phyloP scores from a whole-genome alignment of 2,888 invertebrate genomes.

The Drosophila macrospina region DNA sequence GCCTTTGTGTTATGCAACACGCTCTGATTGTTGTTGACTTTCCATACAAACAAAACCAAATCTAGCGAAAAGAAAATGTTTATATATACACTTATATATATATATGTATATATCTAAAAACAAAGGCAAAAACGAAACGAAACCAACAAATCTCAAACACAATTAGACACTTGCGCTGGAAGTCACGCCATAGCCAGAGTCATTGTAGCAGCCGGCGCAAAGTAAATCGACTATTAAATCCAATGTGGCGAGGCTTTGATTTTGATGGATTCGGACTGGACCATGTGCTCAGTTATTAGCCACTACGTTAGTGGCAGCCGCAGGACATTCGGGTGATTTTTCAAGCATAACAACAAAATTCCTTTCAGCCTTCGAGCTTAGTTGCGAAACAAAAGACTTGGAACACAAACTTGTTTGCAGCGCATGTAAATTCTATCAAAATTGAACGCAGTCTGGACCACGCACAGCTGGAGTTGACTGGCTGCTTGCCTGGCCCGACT shows the following conservation, averaged over 20 bases:
- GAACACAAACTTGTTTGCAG: slow-evolving; percentile 58
- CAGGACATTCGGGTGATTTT: slow-evolving; percentile 70
- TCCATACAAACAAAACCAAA: slow-evolving; percentile 40
- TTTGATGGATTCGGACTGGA: slow-evolving; percentile 67
- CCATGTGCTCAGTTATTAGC: slow-evolving; percentile 55
- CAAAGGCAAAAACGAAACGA: slow-evolving; percentile 23
- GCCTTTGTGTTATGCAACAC: slow-evolving; percentile 78
- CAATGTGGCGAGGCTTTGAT: slow-evolving; percentile 45
- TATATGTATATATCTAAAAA: neutral
- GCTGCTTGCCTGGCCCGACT: slow-evolving; percentile 10
- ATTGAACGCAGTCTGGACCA: slow-evolving; percentile 35
- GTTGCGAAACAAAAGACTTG: slow-evolving; percentile 63
- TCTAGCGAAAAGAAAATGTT: slow-evolving; percentile 10
- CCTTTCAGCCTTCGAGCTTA: slow-evolving; percentile 38
- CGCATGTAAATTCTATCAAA: slow-evolving; percentile 67
- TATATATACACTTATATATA: neutral
- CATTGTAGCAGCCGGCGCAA: neutral
- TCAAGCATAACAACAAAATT: slow-evolving; percentile 51
- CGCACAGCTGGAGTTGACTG: slow-evolving; percentile 67
- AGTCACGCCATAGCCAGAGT: slow-evolving; percentile 62
- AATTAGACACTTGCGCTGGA: slow-evolving; percentile 77
- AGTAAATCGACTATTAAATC: slow-evolving; percentile 37
- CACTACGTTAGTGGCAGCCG: slow-evolving; percentile 39
- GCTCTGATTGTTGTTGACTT: slow-evolving; percentile 74
- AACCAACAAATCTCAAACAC: slow-evolving; percentile 55